Base-by-base conservation (phyloP, 2,888 invertebrate species). In the Chalcis sispes region DNA sequence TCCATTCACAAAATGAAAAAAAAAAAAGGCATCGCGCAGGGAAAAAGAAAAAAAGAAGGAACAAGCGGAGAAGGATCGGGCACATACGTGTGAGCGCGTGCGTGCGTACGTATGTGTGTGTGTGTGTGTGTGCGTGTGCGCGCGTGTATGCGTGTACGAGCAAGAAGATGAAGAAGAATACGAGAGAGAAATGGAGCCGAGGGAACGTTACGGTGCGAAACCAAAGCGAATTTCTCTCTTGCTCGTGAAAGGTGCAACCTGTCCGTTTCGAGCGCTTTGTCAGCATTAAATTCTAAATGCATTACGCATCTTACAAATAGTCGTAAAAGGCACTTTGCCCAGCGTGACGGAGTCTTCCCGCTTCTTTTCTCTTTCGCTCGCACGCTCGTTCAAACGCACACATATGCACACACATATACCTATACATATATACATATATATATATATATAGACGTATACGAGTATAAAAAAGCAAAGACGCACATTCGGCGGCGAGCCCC, bases 311-410 rank as follows among this genome's bases (percentile, higher is more conserved):
- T 73, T 72, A 52, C 71, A 77, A 77, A 77, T 79, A 79, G 79
- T 80, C 79, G 79, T 75, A 77, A 73, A 72, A 79, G 77, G 77
- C 75, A 73, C 75, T 79, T 78, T 75, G 65, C 79, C 59, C 73
- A 73, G 77, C 74, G 72, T 75, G 42, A 72, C 69, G 23, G 46
- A 50, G 65, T 42, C 67, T n/a, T 56, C 32, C 2, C 15, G 15
- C 42, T 2, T 15, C 61, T 50, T 56, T 40, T 67, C 61, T 65
- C 23, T 15, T 32, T 27, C 52, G 56, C 48, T 42, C 73, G 56
- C 66, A 74, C 73, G 72, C 29, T 69, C 27, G 27, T n/a, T 52
- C 52, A 8, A n/a, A 2, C 18, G 42, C 20, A n/a, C n/a, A n/a
- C n/a, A n/a, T n/a, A n/a, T n/a, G n/a, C n/a, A n/a, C n/a, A n/a